Evolutionary conservation across 2,888 invertebrate species (phyloP).

Genomic region (Timandra comae): DNA sequence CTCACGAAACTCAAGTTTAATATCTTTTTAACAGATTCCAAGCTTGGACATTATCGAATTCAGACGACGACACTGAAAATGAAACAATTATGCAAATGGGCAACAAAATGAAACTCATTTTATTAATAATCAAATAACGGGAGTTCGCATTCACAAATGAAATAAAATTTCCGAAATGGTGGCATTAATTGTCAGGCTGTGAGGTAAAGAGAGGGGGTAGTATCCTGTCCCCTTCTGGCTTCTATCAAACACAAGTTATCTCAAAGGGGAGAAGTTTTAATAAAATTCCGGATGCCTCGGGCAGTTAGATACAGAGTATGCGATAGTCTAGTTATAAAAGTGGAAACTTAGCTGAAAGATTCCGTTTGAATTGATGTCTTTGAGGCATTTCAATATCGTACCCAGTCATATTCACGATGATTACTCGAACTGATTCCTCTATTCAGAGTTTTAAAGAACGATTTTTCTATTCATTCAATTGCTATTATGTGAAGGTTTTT

Average conservation of each 20-base stretch:
- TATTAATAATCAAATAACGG: slow-evolving; percentile 72
- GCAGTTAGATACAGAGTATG: slow-evolving; percentile 60
- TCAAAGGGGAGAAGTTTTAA: slow-evolving; percentile 73
- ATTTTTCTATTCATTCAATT: slow-evolving; percentile 1
- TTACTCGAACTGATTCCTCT: slow-evolving; percentile 25
- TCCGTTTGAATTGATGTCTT: slow-evolving; percentile 43
- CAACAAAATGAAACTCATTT: slow-evolving; percentile 73
- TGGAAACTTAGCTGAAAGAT: slow-evolving; percentile 43
- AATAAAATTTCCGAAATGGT: slow-evolving; percentile 70
- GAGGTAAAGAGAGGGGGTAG: slow-evolving; percentile 23
- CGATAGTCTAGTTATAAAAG: slow-evolving; percentile 47
- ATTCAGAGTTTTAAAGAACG: slow-evolving; percentile 7
- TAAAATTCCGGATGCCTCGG: slow-evolving; percentile 67
- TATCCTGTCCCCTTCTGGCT: slow-evolving; percentile 41
- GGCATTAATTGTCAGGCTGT: slow-evolving; percentile 61
- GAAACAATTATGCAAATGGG: slow-evolving; percentile 72
- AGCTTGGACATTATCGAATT: slow-evolving; percentile 52
- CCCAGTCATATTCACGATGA: slow-evolving; percentile 32
- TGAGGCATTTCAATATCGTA: slow-evolving; percentile 49
- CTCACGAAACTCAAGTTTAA: slow-evolving; percentile 48
- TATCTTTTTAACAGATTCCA: slow-evolving; percentile 55
- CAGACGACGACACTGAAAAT: slow-evolving; percentile 58
- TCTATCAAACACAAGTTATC: slow-evolving; percentile 71
- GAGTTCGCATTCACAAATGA: slow-evolving; percentile 63
- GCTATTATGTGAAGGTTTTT: background rate